Evolutionary conservation across 2,797 vertebrate species (phyloP), one percentile per base, ranked within the genome.

Genomic region (Myripristis jacobus): DNA sequence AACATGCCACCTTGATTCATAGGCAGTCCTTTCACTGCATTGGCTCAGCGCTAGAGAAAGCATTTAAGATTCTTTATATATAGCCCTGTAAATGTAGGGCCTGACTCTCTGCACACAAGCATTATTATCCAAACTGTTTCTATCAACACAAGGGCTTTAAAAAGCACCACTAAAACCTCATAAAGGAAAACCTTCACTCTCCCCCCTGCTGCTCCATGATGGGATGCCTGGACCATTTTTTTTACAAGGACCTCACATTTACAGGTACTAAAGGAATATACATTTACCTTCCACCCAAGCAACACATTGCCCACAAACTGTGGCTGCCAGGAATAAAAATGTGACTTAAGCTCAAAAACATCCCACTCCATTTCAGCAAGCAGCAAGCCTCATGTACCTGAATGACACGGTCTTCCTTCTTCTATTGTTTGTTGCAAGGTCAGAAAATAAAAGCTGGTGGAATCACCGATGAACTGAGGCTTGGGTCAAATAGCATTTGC

Each of bases 181-280:
- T 52, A 56, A 27, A 69, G 81, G 72, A 84, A 79, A 83, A 55
- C 62, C 38, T 10, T 29, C 57, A 29, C 21, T 66, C 29, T 57
- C 60, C 66, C 64, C 74, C 79, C 82, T 59, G 67, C 66, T 64
- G 61, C 22, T 34, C 60, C 60, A 58, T 52, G 51, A 56, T 70
- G 76, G 44, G 50, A 9, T 25, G 64, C 52, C 36, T 21, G 44
- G 60, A 53, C 58, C 66, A 18, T 27, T 27, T 18, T 6, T 80
- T 87, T 84, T 73, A 79, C 66, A 75, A 77, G 73, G 53, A 81
- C 77, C 67, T 85, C 73, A 75, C 44, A 69, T 75, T 85, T 77
- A 85, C 81, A 75, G 71, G 77, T 71, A 77, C 52, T 41, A 50
- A 44, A 80, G 74, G 68, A 72, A 74, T 53, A 77, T 72, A n/a